Base-by-base conservation (phyloP, 2,888 invertebrate species). In the Chromoteleia sp. region DNA sequence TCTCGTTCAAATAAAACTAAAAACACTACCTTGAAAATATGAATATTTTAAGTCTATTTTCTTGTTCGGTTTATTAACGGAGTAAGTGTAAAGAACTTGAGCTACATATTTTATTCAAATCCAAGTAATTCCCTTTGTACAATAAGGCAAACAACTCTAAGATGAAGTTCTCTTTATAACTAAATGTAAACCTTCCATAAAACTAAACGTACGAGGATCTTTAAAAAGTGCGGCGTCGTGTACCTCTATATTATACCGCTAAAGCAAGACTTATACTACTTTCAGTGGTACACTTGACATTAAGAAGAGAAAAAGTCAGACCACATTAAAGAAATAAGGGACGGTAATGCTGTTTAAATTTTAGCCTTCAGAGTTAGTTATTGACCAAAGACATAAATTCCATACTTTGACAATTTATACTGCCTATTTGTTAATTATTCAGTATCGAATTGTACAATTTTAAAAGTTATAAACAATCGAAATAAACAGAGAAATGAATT, bases 221-320 rank as follows among this genome's bases (percentile, higher is more conserved):
- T 41, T 39, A 41, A 41, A 59, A 41, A 41, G 17, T 61, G 45
- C 61, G 30, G 25, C n/a, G 25, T 43, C 14, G 43, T 45, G 45
- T 61, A 43, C 14, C 43, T 14, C 43, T 59, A n/a, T 19, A 25
- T 43, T 43, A 39, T 59, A 43, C 14, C 43, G 14, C 43, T 59
- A n/a, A 15, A 25, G 43, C 29, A 43, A 61, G 45, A 61, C 61
- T 45, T 45, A 30, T 17, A 61, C 45, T 45, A 61, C 61, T 59
- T 41, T 29, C 29, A 29, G 43, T 59, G 59, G 43, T 59, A 29
- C 29, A 59, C 59, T 61, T 61, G 61, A 61, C 61, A 45, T 61
- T 61, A 45, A 43, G 45, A 21, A 25, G 14, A 30, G 29, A 61
- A 61, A 61, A 61, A 45, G 61, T 45, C 45, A 19, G 30, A 45